Percentiles rank a stretch among this genome's conserved stretches.
Conservation (phyloP, 92 coral and sea anemone species). For the Virgularia gustaviana region DNA sequence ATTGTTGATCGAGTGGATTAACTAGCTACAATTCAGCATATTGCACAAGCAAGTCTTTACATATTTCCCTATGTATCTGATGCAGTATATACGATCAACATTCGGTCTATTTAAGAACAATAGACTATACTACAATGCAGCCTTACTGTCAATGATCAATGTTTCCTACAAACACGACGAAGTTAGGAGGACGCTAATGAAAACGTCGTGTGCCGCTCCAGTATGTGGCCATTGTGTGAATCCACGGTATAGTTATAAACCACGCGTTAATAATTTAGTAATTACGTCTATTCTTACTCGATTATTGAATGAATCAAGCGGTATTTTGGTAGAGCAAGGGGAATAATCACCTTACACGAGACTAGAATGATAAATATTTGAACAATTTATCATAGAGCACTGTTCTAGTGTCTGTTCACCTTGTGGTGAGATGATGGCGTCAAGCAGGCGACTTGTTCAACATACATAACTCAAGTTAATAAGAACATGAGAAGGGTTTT, state of each 20-base stretch:
- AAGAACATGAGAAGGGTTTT: background rate
- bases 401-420: background rate
- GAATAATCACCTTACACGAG: background rate
- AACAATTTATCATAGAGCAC: constrained; percentile 4
- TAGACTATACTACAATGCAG: background rate
- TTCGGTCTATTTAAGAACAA: background rate
- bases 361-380: background rate
- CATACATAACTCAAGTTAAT: background rate
- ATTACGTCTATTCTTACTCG: constrained; percentile 5
- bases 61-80: too few species aligned
- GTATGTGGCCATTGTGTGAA: background rate
- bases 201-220: constrained; percentile 25
- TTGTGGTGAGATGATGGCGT: background rate
- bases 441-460: background rate
- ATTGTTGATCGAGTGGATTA: too few species aligned
- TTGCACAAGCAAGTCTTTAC: too few species aligned
- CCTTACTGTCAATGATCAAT: background rate
- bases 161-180: too few species aligned
- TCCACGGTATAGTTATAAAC: background rate
- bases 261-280: constrained; percentile 25
- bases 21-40: too few species aligned
- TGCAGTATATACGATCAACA: too few species aligned
- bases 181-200: constrained; percentile 10
- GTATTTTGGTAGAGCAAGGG: background rate
- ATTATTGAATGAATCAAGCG: constrained; percentile 13